These are phyloP conservation scores for Neosilurus mollespiculum DNA, from an alignment of 2,797 vertebrate genomes.

Conservation along the genomic window DNA sequence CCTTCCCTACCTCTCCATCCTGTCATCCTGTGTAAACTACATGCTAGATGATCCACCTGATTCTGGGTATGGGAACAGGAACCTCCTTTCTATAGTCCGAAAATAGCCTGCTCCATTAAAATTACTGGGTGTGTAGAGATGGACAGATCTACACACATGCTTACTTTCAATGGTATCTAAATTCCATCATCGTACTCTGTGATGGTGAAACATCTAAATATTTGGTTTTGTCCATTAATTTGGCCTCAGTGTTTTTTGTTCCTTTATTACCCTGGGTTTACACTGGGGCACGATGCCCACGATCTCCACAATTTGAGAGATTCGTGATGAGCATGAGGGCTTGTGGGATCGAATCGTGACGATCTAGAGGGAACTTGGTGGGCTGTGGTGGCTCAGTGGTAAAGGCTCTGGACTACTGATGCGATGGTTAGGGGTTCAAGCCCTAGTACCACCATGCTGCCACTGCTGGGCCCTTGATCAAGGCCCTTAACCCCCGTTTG, in stretches of 20 bases:
- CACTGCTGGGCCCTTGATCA: no score
- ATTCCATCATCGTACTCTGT: conserved; percentile 20
- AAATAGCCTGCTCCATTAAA: conserved; percentile 57
- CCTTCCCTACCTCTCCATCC: conserved; percentile 48
- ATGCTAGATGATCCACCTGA: conserved; percentile 68
- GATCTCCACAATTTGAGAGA: no score
- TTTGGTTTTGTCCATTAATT: not conserved
- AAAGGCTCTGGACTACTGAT: no score
- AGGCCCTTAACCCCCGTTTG: no score
- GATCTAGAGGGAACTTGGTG: no score
- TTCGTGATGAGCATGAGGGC: no score
- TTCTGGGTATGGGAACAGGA: conserved; percentile 64
- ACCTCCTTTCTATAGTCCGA: conserved; percentile 62
- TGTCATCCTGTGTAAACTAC: conserved; percentile 47
- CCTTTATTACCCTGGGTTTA: no score
- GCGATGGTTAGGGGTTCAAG: no score
- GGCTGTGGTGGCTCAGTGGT: no score
- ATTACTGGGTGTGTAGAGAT: conserved; percentile 43
- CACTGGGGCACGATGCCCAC: no score
- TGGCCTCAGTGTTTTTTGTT: conserved; percentile 30
- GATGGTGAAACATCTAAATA: conserved; percentile 19
- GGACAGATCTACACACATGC: not conserved
- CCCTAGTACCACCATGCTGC: no score
- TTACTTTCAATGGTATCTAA: not conserved
- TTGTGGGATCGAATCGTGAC: no score